Conservation (phyloP, 2,888 invertebrate genomes). For the Drosophila neotestacea region DNA sequence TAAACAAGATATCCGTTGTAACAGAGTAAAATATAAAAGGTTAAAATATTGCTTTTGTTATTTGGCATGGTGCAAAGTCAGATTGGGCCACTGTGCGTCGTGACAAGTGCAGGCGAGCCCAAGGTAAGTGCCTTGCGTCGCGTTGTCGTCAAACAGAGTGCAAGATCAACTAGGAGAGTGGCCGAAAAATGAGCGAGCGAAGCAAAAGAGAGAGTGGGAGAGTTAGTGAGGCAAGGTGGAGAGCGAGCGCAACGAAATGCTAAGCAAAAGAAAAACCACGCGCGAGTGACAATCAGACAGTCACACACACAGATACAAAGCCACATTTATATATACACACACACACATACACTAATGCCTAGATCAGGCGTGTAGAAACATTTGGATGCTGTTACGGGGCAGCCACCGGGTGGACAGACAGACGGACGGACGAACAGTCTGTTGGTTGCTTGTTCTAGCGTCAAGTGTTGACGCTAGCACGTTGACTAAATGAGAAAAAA, state of each 20-base stretch:
- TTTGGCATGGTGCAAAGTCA: too few relatives aligned
- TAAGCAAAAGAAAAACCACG: constrained; percentile 59
- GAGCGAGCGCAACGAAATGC: constrained; percentile 28
- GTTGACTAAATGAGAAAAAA: constrained; percentile 53
- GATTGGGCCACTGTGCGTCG: constrained; percentile 8
- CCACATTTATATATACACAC: not conserved
- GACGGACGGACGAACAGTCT: not conserved
- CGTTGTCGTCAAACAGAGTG: constrained; percentile 37
- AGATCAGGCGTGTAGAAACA: constrained; percentile 1
- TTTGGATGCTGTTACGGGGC: constrained; percentile 49
- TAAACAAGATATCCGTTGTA: too few relatives aligned
- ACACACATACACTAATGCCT: not conserved
- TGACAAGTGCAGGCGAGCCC: constrained; percentile 76
- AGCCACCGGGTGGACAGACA: constrained; percentile 15
- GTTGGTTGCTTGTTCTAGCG: constrained; percentile 36
- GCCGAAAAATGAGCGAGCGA: constrained; percentile 40
- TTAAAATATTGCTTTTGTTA: too few relatives aligned
- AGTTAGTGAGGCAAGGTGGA: not conserved
- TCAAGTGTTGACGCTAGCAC: constrained; percentile 57
- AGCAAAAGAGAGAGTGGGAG: constrained; percentile 2
- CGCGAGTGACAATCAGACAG: constrained; percentile 67
- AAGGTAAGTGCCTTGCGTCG: constrained; percentile 62
- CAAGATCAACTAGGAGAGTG: constrained; percentile 72
- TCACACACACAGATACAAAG: constrained; percentile 13
- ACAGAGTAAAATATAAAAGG: too few relatives aligned